These are phyloP conservation scores for Kryphioiulus occultus DNA, from an alignment of 2,888 invertebrate genomes.

Conservation along the genomic window DNA sequence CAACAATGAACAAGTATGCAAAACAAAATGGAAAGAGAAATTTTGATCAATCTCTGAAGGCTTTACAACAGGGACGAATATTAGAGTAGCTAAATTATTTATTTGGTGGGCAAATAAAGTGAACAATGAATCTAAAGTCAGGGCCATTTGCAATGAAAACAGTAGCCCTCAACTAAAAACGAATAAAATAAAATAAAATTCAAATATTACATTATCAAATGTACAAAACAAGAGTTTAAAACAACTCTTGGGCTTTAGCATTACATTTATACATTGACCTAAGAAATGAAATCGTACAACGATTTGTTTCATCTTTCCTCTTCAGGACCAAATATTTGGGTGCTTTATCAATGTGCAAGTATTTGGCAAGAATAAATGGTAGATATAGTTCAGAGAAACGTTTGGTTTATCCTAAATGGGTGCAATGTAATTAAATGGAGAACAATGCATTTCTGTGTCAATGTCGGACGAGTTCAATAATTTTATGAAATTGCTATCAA, in stretches of 20 bases:
- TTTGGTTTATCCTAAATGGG: neutral
- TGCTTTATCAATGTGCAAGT: slow-evolving; percentile 22
- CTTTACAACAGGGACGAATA: neutral
- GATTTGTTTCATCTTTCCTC: slow-evolving; percentile 44
- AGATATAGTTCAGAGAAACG: neutral
- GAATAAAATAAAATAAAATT: slow-evolving; percentile 13
- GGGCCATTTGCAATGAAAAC: neutral
- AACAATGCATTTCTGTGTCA: neutral
- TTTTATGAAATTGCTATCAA: no score
- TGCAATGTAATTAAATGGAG: neutral
- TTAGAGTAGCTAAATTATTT: neutral
- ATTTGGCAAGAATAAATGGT: slow-evolving; percentile 11
- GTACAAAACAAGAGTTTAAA: slow-evolving; percentile 49
- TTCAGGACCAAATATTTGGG: neutral
- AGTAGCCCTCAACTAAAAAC: slow-evolving; percentile 24
- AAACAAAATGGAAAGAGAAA: neutral
- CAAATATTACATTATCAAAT: slow-evolving; percentile 46
- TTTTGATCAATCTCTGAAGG: neutral
- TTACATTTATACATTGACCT: slow-evolving; percentile 41
- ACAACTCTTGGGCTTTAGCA: slow-evolving; percentile 48
- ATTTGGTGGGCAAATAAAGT: neutral
- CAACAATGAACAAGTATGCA: slow-evolving; percentile 36
- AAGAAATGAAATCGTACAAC: slow-evolving; percentile 35
- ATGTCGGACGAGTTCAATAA: neutral
- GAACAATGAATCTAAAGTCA: neutral